A percentile compares a stretch with the other conserved stretches of the same genome.
phyloP scores from a whole-genome alignment of 2,113 vertebrate genomes.

The Semicossyphus pulcher region DNA sequence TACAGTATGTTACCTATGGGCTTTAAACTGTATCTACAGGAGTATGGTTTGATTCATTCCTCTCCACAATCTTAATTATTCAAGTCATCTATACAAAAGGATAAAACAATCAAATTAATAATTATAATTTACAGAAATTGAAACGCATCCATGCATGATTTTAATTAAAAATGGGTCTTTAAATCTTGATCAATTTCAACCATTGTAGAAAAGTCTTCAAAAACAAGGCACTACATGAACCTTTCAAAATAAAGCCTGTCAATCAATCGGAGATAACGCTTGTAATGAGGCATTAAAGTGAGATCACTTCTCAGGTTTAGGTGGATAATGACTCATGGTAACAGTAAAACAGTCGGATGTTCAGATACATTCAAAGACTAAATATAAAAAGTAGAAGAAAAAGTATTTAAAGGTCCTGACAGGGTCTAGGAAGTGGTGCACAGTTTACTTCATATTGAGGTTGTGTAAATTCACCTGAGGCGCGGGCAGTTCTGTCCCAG shows the following conservation, averaged over 20 bases:
- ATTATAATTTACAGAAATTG: not conserved
- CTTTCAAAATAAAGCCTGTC: too few relatives aligned
- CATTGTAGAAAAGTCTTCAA: too few relatives aligned
- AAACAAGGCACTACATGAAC: too few relatives aligned
- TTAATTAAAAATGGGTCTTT: too few relatives aligned
- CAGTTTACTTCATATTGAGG: not conserved
- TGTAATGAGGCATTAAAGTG: not conserved
- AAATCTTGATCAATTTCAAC: too few relatives aligned
- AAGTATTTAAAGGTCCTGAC: not conserved
- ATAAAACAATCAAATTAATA: not conserved
- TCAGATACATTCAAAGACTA: not conserved
- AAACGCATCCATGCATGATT: not conserved
- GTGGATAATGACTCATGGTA: not conserved
- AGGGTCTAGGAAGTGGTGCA: not conserved
- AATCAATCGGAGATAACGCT: too few relatives aligned
- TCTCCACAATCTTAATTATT: not conserved
- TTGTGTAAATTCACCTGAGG: constrained; percentile 87
- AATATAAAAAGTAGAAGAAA: too few relatives aligned
- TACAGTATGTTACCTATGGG: not conserved
- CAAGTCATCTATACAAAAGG: not conserved
- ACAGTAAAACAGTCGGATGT: not conserved
- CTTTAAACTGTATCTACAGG: not conserved
- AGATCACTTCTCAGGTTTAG: not conserved
- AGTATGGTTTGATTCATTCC: not conserved
- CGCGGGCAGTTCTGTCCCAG: constrained; percentile 97